A percentile compares a stretch with the other conserved stretches of the same genome.
These are phyloP conservation scores for Poeciliopsis presidionis DNA, from an alignment of 2,797 vertebrate genomes.

Conservation along the genomic window DNA sequence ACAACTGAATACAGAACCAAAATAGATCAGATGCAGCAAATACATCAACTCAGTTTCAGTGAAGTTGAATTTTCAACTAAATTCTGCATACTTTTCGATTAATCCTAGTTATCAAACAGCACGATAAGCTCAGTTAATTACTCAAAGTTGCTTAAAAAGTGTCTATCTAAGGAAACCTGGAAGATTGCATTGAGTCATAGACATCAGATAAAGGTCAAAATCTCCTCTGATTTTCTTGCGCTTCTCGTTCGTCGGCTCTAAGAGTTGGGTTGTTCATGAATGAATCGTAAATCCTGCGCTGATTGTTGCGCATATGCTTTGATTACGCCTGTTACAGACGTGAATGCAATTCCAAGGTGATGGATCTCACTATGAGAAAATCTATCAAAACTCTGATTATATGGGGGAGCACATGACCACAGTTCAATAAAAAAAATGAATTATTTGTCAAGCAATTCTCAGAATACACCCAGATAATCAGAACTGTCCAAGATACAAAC, in stretches of 20 bases:
- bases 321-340: background rate
- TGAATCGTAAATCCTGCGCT: background rate
- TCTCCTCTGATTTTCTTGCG: background rate
- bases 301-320: background rate
- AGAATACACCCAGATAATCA: background rate
- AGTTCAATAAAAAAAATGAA: background rate
- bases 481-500: background rate
- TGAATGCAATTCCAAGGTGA: background rate
- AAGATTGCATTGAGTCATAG: too few species aligned
- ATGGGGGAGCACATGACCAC: background rate
- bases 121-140: too few species aligned
- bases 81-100: too few species aligned
- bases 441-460: background rate
- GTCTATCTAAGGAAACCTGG: too few species aligned
- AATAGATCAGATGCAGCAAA: background rate
- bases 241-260: background rate
- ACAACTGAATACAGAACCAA: background rate
- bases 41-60: background rate
- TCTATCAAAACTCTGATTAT: background rate
- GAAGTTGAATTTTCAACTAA: too few species aligned
- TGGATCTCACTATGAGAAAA: background rate
- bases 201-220: background rate
- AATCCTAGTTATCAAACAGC: too few species aligned
- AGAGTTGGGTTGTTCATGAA: background rate
- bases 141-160: too few species aligned